Evolutionary conservation across 1,140 invertebrate species (phyloP), one percentile per base, ranked within the genome.

Genomic region (Ladona fulva): DNA sequence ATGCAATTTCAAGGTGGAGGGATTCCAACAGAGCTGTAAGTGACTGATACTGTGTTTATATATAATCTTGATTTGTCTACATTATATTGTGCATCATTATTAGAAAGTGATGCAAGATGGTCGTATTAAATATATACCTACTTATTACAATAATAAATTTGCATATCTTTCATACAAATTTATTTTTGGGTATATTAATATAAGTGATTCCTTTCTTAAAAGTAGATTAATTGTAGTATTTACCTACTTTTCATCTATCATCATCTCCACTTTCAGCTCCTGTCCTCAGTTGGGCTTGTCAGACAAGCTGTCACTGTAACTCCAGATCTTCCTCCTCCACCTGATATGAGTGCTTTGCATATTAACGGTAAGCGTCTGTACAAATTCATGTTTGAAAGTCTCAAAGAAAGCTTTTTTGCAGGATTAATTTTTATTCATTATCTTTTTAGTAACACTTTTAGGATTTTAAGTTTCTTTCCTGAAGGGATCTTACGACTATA

Each of bases 1-100:
- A 85, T n/a, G 92, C 94, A 42, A 90, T 91, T 25, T 91, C 91
- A 14, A 89, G 89, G 81, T 99, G 98, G 98, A 90, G 96, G 80
- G 91, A 93, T 82, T 92, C 94, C 78, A 99, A 99, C 85, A 90
- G 92, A 81, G 90, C 91, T 81, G 94, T 95, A 87, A 88, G 88
- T 87, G 78, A 37, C 29, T 5, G 29, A 37, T 37, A 5, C 29
- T n/a, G n/a, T n/a, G n/a, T n/a, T n/a, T 42, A 76, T 59, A 14
- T 74, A 52, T 77, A 77, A 74, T 59, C 11, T 19, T 1, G 76
- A 19, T 59, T 76, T 79, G 16, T 25, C 37, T 37, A 76, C 24
- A 22, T 37, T 37, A 37, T 37, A 37, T 37, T 37, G 1, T 37
- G 29, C 1, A 8, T 1, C 8, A 37, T 37, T 37, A 37, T 37